Conservation (phyloP, 2,888 invertebrate genomes). For the Dendrolimus houi region DNA sequence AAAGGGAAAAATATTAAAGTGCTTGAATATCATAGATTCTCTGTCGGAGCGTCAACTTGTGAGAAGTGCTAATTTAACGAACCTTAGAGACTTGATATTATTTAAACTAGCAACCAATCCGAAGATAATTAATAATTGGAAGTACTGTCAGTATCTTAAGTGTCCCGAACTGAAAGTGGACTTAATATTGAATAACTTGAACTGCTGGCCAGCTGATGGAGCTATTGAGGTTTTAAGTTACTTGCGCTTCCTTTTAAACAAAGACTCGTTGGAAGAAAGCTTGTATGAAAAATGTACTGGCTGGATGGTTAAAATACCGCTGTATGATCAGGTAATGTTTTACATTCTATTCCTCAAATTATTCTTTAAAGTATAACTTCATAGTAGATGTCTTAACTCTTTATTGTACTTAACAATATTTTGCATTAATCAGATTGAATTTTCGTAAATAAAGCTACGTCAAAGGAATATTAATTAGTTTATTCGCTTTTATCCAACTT, state of each 20-base stretch:
- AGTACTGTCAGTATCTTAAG: conserved; percentile 69
- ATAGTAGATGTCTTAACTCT: too few relatives aligned
- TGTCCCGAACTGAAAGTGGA: conserved; percentile 67
- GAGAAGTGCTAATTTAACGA: conserved; percentile 68
- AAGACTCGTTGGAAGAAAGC: conserved; percentile 57
- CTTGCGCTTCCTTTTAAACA: conserved; percentile 56
- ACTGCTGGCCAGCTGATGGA: conserved; percentile 74
- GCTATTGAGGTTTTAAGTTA: conserved; percentile 69
- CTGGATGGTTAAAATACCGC: conserved; percentile 78
- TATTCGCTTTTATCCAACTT: too few relatives aligned
- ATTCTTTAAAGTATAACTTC: too few relatives aligned
- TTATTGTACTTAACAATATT: too few relatives aligned
- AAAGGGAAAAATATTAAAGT: conserved; percentile 61
- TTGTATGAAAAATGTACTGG: conserved; percentile 62
- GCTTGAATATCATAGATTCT: conserved; percentile 72
- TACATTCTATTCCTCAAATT: too few relatives aligned
- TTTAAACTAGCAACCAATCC: conserved; percentile 73
- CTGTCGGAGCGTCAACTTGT: conserved; percentile 74
- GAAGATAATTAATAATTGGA: conserved; percentile 61
- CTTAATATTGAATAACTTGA: conserved; percentile 71
- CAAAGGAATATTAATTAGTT: too few relatives aligned
- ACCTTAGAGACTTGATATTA: conserved; percentile 77
- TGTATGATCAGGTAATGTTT: conserved; percentile 76
- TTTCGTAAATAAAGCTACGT: too few relatives aligned
- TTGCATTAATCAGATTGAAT: too few relatives aligned